phyloP scores from a whole-genome alignment of 2,797 vertebrate genomes.

The Galaxias olidus region DNA sequence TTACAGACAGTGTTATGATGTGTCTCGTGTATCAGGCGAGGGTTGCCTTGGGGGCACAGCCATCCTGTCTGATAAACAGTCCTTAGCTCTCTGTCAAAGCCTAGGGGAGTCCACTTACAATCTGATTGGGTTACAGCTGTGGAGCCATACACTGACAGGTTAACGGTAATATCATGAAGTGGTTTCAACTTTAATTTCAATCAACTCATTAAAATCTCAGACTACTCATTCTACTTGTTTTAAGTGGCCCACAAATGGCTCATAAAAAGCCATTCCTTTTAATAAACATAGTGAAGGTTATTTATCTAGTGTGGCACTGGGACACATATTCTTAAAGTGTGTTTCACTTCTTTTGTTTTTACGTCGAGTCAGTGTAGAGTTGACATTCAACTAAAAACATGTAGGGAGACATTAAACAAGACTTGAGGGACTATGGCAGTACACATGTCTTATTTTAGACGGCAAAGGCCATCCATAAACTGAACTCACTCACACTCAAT shows the following conservation, averaged over 20 bases:
- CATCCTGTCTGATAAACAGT: constrained; percentile 62
- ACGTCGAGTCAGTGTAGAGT: constrained; percentile 81
- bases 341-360: constrained; percentile 75
- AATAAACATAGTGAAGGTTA: constrained; percentile 93
- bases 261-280: constrained; percentile 81
- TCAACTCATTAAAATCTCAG: constrained; percentile 71
- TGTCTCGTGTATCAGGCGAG: constrained; percentile 58
- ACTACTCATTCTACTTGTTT: constrained; percentile 58
- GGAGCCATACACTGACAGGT: constrained; percentile 63
- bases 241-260: constrained; percentile 70
- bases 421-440: constrained; percentile 18
- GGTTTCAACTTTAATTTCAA: constrained; percentile 74
- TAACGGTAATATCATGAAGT: constrained; percentile 69
- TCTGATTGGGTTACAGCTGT: constrained; percentile 57
- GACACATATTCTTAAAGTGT: constrained; percentile 76
- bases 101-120: constrained; percentile 46
- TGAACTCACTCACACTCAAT: constrained; percentile 24
- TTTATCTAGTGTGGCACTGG: constrained; percentile 84
- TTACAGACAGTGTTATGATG: constrained; percentile 66
- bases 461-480: constrained; percentile 14
- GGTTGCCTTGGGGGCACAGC: constrained; percentile 60
- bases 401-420: constrained; percentile 57
- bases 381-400: constrained; percentile 65
- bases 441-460: constrained; percentile 28
- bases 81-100: constrained; percentile 44